Evolutionary conservation across 2,888 invertebrate genomes (phyloP), one percentile per base, ranked within the genome.

Genomic region (Loripinus fragilis): DNA sequence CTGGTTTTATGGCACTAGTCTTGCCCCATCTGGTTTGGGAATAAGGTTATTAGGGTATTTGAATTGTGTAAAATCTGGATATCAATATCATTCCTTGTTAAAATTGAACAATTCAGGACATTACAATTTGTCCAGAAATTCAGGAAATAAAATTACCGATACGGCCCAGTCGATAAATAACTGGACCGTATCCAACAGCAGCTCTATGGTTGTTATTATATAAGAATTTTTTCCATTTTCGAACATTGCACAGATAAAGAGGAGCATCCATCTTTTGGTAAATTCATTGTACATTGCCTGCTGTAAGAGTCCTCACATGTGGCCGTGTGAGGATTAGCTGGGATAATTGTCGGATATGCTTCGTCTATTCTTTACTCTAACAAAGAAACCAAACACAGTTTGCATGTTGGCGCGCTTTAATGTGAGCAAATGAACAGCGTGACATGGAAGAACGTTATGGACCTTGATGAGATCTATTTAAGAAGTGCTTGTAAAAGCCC

Each of bases 1-100:
- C 5, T 55, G 55, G 55, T 55, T 55, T 23, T 55, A 55, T 55
- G 55, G 55, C 55, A 28, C 25, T 25, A 55, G 55, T 55, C 25
- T 55, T 55, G 55, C 55, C 55, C 55, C 55, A 55, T n/a, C n/a
- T n/a, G n/a, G n/a, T n/a, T n/a, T n/a, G n/a, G n/a, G n/a, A n/a
- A n/a, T n/a, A n/a, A n/a, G n/a, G n/a, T n/a, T n/a, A n/a, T n/a
- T n/a, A n/a, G n/a, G n/a, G n/a, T n/a, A n/a, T n/a, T n/a, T n/a
- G 5, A 12, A 50, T 5, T 50, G 7, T 50, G 23, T 12, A 20
- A n/a, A 12, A 50, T 23, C n/a, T 50, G 17, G 10, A n/a, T 50
- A 50, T 50, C 50, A 7, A 7, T n/a, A 12, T 7, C 5, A 12
- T 50, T 17, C n/a, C 5, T n/a, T 50, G 50, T 23, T 20, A 5